These are phyloP conservation scores for Megathymus violae DNA, from an alignment of 1,140 invertebrate species.

Conservation along the genomic window DNA sequence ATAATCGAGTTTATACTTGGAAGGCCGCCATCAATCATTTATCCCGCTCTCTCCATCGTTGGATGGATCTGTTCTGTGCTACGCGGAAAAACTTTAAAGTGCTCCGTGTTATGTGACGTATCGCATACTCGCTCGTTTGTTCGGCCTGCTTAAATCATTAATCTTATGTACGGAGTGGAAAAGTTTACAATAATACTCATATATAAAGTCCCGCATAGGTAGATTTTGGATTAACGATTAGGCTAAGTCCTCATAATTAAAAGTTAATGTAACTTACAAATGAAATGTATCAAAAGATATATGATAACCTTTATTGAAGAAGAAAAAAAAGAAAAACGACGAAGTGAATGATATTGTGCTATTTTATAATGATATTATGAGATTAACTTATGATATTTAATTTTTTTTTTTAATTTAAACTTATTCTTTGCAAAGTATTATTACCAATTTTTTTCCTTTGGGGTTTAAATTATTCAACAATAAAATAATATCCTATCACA, in stretches of 20 bases:
- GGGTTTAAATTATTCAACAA: too few species aligned
- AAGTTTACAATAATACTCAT: slow-evolving; percentile 23
- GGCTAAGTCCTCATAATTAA: background rate
- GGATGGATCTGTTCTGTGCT: slow-evolving; percentile 57
- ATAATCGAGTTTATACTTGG: slow-evolving; percentile 83
- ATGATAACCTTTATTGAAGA: too few species aligned
- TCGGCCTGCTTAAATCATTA: slow-evolving; percentile 54
- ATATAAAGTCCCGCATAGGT: background rate
- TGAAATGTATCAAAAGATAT: too few species aligned
- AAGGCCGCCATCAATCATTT: slow-evolving; percentile 81
- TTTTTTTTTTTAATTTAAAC: too few species aligned
- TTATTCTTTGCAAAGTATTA: slow-evolving; percentile 9
- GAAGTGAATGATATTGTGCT: too few species aligned
- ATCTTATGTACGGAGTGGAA: slow-evolving; percentile 30
- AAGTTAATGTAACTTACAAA: background rate
- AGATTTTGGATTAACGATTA: background rate
- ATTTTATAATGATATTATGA: too few species aligned
- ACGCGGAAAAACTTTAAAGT: slow-evolving; percentile 79
- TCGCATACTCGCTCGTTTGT: slow-evolving; percentile 60
- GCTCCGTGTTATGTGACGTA: slow-evolving; percentile 72
- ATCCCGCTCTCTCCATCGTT: slow-evolving; percentile 62
- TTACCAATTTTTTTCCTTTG: too few species aligned
- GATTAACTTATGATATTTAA: too few species aligned
- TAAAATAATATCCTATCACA: background rate
- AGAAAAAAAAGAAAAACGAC: too few species aligned